Evolutionary conservation across 2,888 invertebrate genomes (phyloP).

Genomic region (Emmelina monodactyla): DNA sequence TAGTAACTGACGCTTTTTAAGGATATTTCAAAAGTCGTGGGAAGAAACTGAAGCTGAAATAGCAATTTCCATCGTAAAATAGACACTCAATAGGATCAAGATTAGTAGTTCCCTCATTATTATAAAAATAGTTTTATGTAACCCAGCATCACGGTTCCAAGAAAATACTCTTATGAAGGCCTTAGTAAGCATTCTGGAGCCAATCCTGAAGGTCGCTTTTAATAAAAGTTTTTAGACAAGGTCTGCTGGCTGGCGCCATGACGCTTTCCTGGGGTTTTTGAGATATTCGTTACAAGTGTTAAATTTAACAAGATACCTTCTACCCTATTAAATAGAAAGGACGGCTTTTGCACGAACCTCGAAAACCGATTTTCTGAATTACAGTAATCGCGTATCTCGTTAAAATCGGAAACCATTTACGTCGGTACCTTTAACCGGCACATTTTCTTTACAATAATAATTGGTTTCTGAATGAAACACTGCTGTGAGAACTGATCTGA

Average conservation of each 20-base stretch:
- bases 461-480: background rate
- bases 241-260: constrained; percentile 25
- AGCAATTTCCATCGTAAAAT: too few species aligned
- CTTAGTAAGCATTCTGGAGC: constrained; percentile 35
- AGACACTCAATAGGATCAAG: too few species aligned
- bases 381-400: constrained; percentile 10
- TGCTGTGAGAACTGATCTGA: constrained; percentile 15
- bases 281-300: too few species aligned
- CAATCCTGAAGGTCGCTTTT: constrained; percentile 47
- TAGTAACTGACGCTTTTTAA: too few species aligned
- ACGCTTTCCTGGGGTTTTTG: too few species aligned
- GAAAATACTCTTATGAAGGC: constrained; percentile 42
- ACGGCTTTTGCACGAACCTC: too few species aligned
- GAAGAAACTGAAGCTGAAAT: too few species aligned
- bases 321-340: too few species aligned
- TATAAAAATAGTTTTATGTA: too few species aligned
- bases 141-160: constrained; percentile 43
- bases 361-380: constrained; percentile 13
- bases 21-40: too few species aligned
- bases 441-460: background rate
- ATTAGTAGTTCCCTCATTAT: too few species aligned
- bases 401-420: constrained; percentile 12
- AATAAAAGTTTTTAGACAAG: constrained; percentile 33
- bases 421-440: background rate
- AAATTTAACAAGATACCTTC: too few species aligned